phyloP scores from a whole-genome alignment of 2,888 invertebrate genomes.

The Apotomis betuletana region DNA sequence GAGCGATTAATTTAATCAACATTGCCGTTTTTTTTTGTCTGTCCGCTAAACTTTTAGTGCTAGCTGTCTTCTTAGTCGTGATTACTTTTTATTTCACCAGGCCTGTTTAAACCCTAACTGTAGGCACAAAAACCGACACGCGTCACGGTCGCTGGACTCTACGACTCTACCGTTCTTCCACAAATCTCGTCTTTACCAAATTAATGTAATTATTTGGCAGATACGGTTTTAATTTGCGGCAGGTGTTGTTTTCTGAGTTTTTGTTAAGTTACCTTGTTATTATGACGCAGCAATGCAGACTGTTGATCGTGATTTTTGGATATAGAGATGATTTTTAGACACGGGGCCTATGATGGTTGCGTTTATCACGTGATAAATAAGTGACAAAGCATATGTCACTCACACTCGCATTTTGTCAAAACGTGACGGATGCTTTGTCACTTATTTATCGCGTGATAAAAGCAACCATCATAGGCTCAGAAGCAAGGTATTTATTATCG shows the following conservation, averaged over 20 bases:
- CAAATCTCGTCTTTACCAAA: conserved; percentile 1
- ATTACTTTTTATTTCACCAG: not conserved
- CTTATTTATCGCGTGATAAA: too few species aligned
- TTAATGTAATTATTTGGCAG: conserved; percentile 13
- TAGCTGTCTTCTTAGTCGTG: not conserved
- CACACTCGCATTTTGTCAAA: too few species aligned
- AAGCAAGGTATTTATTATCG: too few species aligned
- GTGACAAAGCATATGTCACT: too few species aligned
- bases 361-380: too few species aligned
- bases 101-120: not conserved
- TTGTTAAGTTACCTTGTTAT: not conserved
- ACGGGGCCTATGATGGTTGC: too few species aligned
- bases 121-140: not conserved
- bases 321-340: too few species aligned
- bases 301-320: too few species aligned
- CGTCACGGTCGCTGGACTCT: not conserved
- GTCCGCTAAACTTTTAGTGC: too few species aligned
- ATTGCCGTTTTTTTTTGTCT: not conserved
- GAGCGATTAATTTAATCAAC: too few species aligned
- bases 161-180: not conserved
- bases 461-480: too few species aligned
- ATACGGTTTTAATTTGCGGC: conserved; percentile 2
- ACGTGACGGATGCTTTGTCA: too few species aligned
- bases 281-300: not conserved
- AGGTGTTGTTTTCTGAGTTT: not conserved